Percentiles rank a stretch among this genome's conserved stretches.
Conservation (phyloP, 2,113 vertebrate species). For the Falco punctatus region DNA sequence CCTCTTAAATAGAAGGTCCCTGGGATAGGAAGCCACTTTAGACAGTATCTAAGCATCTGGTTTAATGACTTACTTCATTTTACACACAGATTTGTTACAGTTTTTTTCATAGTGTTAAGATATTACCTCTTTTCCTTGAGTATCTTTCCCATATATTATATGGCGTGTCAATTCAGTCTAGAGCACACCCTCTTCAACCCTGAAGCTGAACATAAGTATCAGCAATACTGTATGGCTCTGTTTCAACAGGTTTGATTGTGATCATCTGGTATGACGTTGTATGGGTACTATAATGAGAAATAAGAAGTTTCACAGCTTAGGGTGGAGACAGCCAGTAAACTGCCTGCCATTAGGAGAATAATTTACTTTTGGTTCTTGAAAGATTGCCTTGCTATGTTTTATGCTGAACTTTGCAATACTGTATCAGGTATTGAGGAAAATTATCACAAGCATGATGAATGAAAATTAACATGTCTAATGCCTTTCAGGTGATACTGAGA, state of each 20-base stretch:
- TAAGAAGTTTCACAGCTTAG: not conserved
- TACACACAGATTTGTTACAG: not conserved
- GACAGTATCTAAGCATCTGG: fast-evolving
- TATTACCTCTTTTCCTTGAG: not conserved
- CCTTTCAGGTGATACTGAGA: not conserved
- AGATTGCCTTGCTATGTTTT: not conserved
- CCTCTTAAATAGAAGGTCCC: not conserved
- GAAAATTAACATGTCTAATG: not conserved
- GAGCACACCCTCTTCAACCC: not conserved
- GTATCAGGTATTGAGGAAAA: not conserved
- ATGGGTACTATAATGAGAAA: not conserved
- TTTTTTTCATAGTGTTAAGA: not conserved
- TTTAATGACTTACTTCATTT: not conserved
- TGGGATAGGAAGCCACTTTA: not conserved
- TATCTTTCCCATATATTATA: not conserved
- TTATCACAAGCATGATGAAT: not conserved
- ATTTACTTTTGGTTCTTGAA: not conserved
- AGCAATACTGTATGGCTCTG: not conserved
- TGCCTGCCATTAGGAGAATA: not conserved
- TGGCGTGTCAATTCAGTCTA: not conserved
- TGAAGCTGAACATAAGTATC: not conserved
- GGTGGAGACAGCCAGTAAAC: not conserved
- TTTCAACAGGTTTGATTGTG: not conserved
- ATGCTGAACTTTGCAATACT: not conserved
- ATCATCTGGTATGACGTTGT: not conserved